Base-by-base conservation (phyloP, 1,140 invertebrate genomes). In the Pseudomyrmex dendroicus region DNA sequence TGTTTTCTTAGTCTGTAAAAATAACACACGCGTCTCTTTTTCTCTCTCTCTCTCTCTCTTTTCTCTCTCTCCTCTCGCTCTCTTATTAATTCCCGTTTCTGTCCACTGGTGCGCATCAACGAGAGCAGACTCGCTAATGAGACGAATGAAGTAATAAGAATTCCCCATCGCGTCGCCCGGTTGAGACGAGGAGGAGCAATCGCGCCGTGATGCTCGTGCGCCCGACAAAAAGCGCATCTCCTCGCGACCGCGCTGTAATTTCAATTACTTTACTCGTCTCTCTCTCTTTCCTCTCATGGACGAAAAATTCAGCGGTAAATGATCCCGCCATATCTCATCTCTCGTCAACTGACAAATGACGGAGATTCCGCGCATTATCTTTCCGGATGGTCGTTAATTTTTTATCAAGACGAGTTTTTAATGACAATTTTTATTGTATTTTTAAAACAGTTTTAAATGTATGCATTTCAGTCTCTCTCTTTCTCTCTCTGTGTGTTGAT, bases 91-190 rank as follows among this genome's bases (percentile, higher is more conserved):
- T 74, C 82, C 35, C 63, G 25, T 73, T 77, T 67, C 73, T 82
- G 22, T 54, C 57, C 35, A 25, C 4, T 68, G 56, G 48, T 61
- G 76, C 66, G 80, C 84, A 57, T 73, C 84, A 72, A 86, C 80
- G 80, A 83, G 72, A 62, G 56, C 72, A 70, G 86, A 86, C 70
- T 86, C 74, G 59, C 83, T 83, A 76, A 87, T 78, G 84, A 73
- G 80, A 73, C 73, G 80, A 84, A 62, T 57, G 80, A 77, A 86
- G 70, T 78, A 86, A 77, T 86, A 86, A 85, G 63, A 72, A 73
- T 80, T 80, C 76, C 54, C 3, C 66, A 54, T 20, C 66, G 63
- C 35, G 50, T 25, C 72, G 72, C 15, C 70, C 9, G 22, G 52
- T 48, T 54, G 25, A 5, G 46, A 20, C 54, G 76, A 70, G 44